phyloP scores from a whole-genome alignment of 2,797 vertebrate genomes.

The Eleutherodactylus coqui region DNA sequence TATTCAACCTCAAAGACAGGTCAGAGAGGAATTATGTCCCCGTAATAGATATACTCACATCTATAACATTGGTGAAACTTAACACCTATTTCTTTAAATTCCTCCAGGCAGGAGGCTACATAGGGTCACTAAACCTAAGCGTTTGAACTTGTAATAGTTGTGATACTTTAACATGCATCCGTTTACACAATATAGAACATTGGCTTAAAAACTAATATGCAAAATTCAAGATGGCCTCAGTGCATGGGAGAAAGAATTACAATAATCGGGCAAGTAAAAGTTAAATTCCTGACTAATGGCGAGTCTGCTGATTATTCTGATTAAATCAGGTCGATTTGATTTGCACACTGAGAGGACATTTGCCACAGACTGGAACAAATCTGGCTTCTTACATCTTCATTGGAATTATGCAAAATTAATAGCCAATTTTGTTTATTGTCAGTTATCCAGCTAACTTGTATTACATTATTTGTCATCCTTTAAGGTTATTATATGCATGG shows the following conservation, averaged over 20 bases:
- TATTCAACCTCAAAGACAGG: no score
- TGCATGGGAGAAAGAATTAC: neutral
- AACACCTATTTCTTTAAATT: neutral
- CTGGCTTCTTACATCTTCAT: constrained; percentile 83
- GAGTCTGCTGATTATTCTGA: constrained; percentile 29
- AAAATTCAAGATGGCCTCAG: neutral
- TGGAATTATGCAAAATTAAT: constrained; percentile 76
- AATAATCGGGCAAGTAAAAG: neutral
- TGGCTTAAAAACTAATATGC: neutral
- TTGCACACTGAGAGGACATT: constrained; percentile 83
- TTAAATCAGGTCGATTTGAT: constrained; percentile 73
- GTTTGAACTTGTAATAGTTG: neutral
- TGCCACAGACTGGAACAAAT: constrained; percentile 76
- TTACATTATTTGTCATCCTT: constrained; percentile 71
- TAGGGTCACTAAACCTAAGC: neutral
- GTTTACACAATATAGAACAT: neutral
- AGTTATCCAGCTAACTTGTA: constrained; percentile 72
- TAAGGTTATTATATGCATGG: constrained; percentile 78
- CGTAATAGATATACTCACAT: no score
- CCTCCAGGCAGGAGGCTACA: neutral
- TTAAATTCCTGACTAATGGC: neutral
- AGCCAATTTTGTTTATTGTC: constrained; percentile 72
- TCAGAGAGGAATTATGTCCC: no score
- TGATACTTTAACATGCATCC: neutral
- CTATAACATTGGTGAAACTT: neutral